Evolutionary conservation across 2,888 invertebrate genomes (phyloP).

Genomic region (Yponomeuta cagnagella): DNA sequence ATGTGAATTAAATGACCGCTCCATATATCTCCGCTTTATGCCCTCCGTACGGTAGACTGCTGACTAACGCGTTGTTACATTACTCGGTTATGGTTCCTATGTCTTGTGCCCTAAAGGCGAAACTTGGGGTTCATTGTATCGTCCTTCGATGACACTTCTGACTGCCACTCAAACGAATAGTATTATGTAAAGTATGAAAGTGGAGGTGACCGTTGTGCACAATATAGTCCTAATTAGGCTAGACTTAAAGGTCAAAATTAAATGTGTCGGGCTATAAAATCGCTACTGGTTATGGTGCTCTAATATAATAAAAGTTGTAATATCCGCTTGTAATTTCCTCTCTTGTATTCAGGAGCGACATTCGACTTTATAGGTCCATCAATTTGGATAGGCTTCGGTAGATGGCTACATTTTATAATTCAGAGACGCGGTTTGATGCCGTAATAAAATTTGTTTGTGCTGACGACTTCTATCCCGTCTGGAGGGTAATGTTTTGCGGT

Average conservation of each 20-base stretch:
- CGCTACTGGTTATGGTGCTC: constrained; percentile 4
- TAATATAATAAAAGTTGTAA: constrained; percentile 6
- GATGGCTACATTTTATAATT: neutral
- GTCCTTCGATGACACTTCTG: no score
- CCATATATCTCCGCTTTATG: constrained; percentile 32
- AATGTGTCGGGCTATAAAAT: neutral
- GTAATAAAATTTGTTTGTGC: neutral
- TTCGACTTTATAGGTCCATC: constrained; percentile 3
- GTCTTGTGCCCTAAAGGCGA: no score
- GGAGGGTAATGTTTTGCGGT: neutral
- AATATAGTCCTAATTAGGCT: neutral
- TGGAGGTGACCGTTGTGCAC: no score
- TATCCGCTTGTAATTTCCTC: constrained; percentile 10
- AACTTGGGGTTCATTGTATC: no score
- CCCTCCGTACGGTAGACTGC: neutral
- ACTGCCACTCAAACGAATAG: no score
- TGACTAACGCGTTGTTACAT: neutral
- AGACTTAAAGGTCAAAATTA: neutral
- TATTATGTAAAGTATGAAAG: no score
- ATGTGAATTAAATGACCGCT: constrained; percentile 60
- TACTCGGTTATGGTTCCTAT: no score
- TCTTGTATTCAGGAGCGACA: neutral
- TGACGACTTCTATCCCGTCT: neutral
- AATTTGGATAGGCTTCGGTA: constrained; percentile 1
- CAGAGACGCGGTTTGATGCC: constrained; percentile 1